phyloP scores from a whole-genome alignment of 2,797 vertebrate genomes.

The Cirrhinus mrigala region DNA sequence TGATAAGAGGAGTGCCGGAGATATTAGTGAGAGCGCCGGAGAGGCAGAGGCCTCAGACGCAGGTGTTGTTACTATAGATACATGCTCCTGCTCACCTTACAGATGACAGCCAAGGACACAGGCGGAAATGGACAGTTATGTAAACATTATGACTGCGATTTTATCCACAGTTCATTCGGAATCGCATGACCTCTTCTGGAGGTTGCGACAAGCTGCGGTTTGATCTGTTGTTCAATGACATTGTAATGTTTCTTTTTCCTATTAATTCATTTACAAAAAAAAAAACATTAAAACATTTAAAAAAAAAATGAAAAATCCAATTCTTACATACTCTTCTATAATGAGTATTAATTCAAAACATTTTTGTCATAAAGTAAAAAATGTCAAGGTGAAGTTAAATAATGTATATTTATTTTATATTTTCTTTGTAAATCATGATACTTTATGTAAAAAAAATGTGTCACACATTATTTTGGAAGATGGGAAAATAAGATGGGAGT shows the following conservation, averaged over 20 bases:
- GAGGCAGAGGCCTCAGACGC: constrained; percentile 22
- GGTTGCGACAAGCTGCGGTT: not conserved
- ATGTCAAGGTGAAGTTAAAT: too few species aligned
- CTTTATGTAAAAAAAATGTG: too few species aligned
- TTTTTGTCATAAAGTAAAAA: not conserved
- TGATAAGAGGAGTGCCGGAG: constrained; percentile 52
- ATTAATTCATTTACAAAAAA: not conserved
- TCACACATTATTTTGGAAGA: too few species aligned
- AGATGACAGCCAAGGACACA: constrained; percentile 10
- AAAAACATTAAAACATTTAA: too few species aligned
- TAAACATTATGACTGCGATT: constrained; percentile 22
- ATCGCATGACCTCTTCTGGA: not conserved
- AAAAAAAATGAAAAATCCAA: not conserved
- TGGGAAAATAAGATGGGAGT: too few species aligned
- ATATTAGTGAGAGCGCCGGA: constrained; percentile 18
- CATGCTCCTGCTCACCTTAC: constrained; percentile 1
- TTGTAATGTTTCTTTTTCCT: not conserved
- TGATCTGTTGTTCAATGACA: not conserved
- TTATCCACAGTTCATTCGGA: not conserved
- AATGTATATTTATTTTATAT: too few species aligned
- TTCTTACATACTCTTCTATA: not conserved
- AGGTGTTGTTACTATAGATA: constrained; percentile 41
- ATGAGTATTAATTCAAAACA: not conserved
- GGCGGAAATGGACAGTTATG: constrained; percentile 1
- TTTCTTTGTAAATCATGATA: too few species aligned